These are phyloP conservation scores for Drosophila nigromelanica DNA, from an alignment of 1,140 invertebrate genomes.

Conservation along the genomic window DNA sequence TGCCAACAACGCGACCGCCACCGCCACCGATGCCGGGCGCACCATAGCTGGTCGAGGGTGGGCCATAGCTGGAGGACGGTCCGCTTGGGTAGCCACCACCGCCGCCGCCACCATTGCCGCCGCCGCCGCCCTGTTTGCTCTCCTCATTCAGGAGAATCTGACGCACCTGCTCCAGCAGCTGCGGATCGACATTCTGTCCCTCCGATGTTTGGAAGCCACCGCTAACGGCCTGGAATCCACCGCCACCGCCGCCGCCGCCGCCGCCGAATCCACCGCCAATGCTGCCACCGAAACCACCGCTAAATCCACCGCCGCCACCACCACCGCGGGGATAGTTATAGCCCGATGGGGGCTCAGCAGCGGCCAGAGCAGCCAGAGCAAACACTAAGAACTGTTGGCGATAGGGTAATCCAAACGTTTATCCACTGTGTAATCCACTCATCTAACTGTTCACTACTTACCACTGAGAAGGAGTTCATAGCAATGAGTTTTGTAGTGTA, in stretches of 20 bases:
- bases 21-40: conserved; percentile 86
- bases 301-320: conserved; percentile 77
- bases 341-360: conserved; percentile 87
- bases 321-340: conserved; percentile 88
- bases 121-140: conserved; percentile 85
- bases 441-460: conserved; percentile 57
- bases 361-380: conserved; percentile 86
- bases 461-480: conserved; percentile 84
- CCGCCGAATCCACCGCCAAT: conserved; percentile 83
- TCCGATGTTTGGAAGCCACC: conserved; percentile 90
- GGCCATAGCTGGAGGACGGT: conserved; percentile 84
- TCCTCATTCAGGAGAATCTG: conserved; percentile 92
- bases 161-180: conserved; percentile 91
- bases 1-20: conserved; percentile 86
- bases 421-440: conserved; percentile 35
- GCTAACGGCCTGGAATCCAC: conserved; percentile 89
- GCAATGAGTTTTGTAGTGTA: conserved; percentile 77
- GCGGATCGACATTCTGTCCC: conserved; percentile 90
- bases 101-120: conserved; percentile 83
- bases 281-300: conserved; percentile 84
- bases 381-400: conserved; percentile 87
- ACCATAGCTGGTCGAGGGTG: conserved; percentile 86
- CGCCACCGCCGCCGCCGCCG: conserved; percentile 86
- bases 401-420: conserved; percentile 38
- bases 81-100: conserved; percentile 83